Percentiles rank a stretch among this genome's conserved stretches.
phyloP scores from a whole-genome alignment of 2,113 vertebrate genomes.

The Neogobius melanostomus region DNA sequence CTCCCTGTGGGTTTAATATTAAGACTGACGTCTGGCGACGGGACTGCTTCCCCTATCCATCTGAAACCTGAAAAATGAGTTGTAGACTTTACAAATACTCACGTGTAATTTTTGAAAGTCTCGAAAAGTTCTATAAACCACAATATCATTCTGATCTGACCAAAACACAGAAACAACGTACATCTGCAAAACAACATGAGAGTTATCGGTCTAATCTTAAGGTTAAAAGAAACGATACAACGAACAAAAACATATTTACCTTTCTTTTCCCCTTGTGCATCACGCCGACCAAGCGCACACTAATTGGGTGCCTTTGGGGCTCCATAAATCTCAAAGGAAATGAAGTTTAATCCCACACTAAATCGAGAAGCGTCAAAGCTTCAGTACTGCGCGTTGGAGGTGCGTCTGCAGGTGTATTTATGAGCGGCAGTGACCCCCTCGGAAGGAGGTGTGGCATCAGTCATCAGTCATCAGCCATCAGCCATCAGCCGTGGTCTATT shows the following conservation, averaged over 20 bases:
- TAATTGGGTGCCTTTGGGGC: conserved; percentile 57
- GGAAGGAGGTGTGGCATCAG: conserved; percentile 46
- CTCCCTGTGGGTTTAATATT: too few species aligned
- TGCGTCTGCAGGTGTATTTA: conserved; percentile 29
- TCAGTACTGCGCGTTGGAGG: not conserved
- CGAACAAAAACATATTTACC: conserved; percentile 45
- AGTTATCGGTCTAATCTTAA: not conserved
- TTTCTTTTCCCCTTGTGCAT: conserved; percentile 70
- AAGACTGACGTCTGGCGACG: too few species aligned
- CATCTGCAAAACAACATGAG: conserved; percentile 63
- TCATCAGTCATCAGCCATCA: conserved; percentile 2
- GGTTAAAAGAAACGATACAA: too few species aligned
- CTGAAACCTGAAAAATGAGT: not conserved
- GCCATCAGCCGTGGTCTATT: not conserved
- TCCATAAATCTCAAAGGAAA: conserved; percentile 53
- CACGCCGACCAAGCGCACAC: conserved; percentile 63
- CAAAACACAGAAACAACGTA: conserved; percentile 85
- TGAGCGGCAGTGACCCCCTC: not conserved
- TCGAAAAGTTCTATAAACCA: conserved; percentile 80
- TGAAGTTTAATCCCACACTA: too few species aligned
- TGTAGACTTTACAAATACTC: conserved; percentile 52
- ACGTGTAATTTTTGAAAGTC: conserved; percentile 88
- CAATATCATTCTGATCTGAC: conserved; percentile 85
- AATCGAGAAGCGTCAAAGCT: not conserved
- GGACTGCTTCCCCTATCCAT: too few species aligned